Evolutionary conservation across 2,113 vertebrate species (phyloP).

Genomic region (Cinclus cinclus): DNA sequence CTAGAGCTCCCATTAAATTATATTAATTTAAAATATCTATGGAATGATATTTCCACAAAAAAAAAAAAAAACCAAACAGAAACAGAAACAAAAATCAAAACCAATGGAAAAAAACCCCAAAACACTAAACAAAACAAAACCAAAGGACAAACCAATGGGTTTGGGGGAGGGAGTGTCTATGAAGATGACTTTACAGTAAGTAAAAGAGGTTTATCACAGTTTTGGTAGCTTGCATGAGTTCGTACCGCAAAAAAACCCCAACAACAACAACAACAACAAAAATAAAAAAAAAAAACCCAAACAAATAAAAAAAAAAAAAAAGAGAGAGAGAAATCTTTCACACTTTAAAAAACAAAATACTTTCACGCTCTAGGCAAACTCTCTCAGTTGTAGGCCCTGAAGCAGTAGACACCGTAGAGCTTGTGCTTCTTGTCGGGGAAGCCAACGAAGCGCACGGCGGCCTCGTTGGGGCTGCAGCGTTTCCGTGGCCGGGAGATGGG

Average conservation of each 20-base stretch:
- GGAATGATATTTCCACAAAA: conserved; percentile 72
- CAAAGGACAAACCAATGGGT: neutral
- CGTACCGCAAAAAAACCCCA: conserved; percentile 40
- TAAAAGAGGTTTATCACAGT: conserved; percentile 87
- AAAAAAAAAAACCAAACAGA: neutral
- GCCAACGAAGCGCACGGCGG: conserved; percentile 88
- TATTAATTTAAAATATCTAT: conserved; percentile 83
- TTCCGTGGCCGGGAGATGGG: conserved; percentile 89
- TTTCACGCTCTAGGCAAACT: neutral
- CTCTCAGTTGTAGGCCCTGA: conserved; percentile 78
- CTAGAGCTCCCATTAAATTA: conserved; percentile 79
- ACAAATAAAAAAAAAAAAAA: neutral
- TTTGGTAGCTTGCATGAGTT: conserved; percentile 85
- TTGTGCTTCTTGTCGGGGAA: conserved; percentile 91
- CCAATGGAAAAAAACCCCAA: neutral
- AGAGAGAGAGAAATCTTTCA: conserved; percentile 70
- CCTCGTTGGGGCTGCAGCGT: conserved; percentile 93
- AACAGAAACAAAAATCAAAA: no score
- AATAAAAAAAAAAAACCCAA: neutral
- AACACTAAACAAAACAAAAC: neutral
- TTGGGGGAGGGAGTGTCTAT: conserved; percentile 28
- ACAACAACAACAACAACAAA: no score
- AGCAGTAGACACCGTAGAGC: conserved; percentile 95
- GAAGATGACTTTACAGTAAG: conserved; percentile 81
- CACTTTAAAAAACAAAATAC: neutral